These are phyloP conservation scores for Bombus difficillimus DNA, from an alignment of 1,140 invertebrate species.

Conservation along the genomic window DNA sequence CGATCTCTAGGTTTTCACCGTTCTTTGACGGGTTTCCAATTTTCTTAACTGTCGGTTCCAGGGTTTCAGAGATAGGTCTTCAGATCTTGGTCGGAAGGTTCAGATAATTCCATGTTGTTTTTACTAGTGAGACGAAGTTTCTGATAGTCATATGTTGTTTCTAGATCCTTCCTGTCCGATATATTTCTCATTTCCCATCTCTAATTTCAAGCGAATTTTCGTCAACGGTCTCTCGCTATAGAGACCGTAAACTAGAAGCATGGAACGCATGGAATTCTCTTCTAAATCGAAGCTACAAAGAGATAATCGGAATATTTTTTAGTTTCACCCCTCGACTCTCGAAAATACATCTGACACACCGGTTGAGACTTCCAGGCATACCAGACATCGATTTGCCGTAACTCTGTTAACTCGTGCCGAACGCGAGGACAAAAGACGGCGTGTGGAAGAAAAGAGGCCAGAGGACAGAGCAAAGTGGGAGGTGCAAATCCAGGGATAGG, in stretches of 20 bases:
- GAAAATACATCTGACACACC: too few relatives aligned
- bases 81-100: neutral
- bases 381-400: too few relatives aligned
- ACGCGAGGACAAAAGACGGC: neutral
- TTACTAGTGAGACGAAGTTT: neutral
- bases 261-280: neutral
- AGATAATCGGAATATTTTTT: neutral
- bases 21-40: neutral
- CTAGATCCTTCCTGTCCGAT: neutral
- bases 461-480: slow-evolving; percentile 24
- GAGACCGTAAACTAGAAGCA: neutral
- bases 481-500: neutral
- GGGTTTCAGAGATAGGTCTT: neutral
- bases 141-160: neutral
- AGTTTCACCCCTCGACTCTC: too few relatives aligned
- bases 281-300: too few relatives aligned
- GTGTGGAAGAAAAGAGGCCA: neutral
- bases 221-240: neutral
- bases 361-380: too few relatives aligned
- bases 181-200: neutral
- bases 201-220: neutral
- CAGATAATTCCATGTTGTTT: neutral
- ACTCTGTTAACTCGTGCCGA: neutral
- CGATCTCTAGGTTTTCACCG: neutral
- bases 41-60: neutral